A percentile compares a stretch with the other conserved stretches of the same genome.
Conservation (phyloP, 2,797 vertebrate genomes). For the Melanotaenia parkinsoni region DNA sequence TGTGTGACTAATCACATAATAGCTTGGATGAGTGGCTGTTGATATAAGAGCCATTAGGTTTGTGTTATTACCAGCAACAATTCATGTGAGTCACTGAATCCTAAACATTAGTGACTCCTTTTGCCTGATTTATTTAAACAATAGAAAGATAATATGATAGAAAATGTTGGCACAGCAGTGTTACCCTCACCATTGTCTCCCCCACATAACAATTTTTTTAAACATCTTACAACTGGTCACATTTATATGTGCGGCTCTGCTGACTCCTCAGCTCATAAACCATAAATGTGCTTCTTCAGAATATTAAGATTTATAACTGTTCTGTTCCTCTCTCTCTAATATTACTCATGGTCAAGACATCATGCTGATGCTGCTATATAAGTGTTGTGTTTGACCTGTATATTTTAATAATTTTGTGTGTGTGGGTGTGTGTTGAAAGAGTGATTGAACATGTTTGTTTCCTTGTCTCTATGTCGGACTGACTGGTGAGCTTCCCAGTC, state of each 20-base stretch:
- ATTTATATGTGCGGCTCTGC: conserved; percentile 43
- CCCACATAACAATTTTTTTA: conserved; percentile 8
- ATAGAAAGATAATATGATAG: conserved; percentile 6
- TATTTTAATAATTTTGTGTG: background rate
- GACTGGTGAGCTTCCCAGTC: background rate
- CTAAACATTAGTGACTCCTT: conserved; percentile 18
- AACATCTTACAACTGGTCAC: conserved; percentile 26
- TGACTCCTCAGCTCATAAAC: conserved; percentile 51
- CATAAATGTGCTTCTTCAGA: conserved; percentile 36
- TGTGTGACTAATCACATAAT: conserved; percentile 14
- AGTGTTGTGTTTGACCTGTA: conserved; percentile 20
- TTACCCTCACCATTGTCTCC: conserved; percentile 13
- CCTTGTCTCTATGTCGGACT: conserved; percentile 10
- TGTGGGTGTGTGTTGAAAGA: background rate
- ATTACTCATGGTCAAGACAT: conserved; percentile 48
- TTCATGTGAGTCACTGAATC: conserved; percentile 14
- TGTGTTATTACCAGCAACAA: conserved; percentile 14
- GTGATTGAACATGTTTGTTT: conserved; percentile 10
- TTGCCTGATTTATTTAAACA: conserved; percentile 24
- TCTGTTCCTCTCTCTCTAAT: conserved; percentile 13
- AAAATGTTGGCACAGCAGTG: conserved; percentile 2
- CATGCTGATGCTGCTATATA: conserved; percentile 27
- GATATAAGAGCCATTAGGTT: conserved; percentile 12
- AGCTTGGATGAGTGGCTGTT: conserved; percentile 16
- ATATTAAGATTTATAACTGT: conserved; percentile 41